A percentile compares a stretch with the other conserved stretches of the same genome.
phyloP scores from a whole-genome alignment of 1,140 invertebrate species.

The Diuraphis noxia region DNA sequence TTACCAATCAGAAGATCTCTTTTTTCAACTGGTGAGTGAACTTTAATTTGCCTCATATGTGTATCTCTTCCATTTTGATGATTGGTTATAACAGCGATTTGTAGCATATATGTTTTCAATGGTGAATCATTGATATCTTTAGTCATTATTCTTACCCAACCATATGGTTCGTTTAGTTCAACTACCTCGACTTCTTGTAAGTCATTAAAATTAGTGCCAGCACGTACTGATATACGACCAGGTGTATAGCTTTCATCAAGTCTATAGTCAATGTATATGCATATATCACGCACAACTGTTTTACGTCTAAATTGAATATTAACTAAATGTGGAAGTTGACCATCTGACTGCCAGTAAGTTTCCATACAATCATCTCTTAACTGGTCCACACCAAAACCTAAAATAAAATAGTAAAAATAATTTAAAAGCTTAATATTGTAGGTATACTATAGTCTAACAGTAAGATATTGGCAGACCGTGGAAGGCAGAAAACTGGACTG shows the following conservation, averaged over 20 bases:
- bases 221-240: conserved; percentile 88
- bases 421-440: background rate
- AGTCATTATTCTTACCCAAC: conserved; percentile 92
- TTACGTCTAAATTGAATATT: conserved; percentile 97
- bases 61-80: conserved; percentile 98
- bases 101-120: conserved; percentile 93
- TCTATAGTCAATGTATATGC: conserved; percentile 97
- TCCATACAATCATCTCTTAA: conserved; percentile 91
- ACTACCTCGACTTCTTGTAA: conserved; percentile 95
- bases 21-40: conserved; percentile 88
- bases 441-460: too few relatives aligned
- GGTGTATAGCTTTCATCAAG: conserved; percentile 99
- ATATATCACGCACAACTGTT: conserved; percentile 93
- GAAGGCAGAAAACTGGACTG: too few relatives aligned
- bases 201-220: conserved; percentile 96
- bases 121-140: conserved; percentile 86
- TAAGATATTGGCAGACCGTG: too few relatives aligned
- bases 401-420: conserved; percentile 2
- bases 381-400: conserved; percentile 97
- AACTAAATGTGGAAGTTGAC: conserved; percentile 94
- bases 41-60: conserved; percentile 95
- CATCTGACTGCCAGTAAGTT: conserved; percentile 99
- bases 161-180: conserved; percentile 90
- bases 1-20: conserved; percentile 71
- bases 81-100: conserved; percentile 95